phyloP scores from a whole-genome alignment of 1,140 invertebrate genomes.

The Procambarus virginalis region DNA sequence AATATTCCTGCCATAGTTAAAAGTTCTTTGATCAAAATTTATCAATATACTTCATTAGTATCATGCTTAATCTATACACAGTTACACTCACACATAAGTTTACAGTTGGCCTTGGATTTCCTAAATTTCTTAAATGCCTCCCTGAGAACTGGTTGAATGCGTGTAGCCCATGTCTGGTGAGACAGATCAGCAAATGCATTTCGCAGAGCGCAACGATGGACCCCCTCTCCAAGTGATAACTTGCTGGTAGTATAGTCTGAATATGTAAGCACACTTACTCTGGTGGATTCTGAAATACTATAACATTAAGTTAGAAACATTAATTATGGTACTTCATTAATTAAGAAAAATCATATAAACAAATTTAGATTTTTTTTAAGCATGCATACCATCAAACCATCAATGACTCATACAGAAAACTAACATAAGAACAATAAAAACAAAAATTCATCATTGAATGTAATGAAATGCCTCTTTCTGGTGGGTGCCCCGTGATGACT shows the following conservation, averaged over 20 bases:
- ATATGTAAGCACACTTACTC: constrained; percentile 58
- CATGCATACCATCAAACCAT: too few species aligned
- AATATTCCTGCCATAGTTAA: too few species aligned
- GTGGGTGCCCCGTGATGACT: too few species aligned
- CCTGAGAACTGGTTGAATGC: constrained; percentile 60
- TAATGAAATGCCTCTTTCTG: too few species aligned
- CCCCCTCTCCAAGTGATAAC: constrained; percentile 53
- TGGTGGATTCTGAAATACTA: constrained; percentile 57
- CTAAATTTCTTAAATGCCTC: constrained; percentile 67
- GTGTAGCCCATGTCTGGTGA: constrained; percentile 63
- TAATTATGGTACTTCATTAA: not conserved
- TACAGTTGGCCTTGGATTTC: constrained; percentile 60
- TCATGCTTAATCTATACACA: too few species aligned
- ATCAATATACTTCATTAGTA: too few species aligned
- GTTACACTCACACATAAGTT: constrained; percentile 59
- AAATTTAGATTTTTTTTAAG: too few species aligned
- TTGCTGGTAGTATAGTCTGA: constrained; percentile 59
- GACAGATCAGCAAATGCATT: constrained; percentile 57
- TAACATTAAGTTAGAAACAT: not conserved
- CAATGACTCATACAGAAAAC: too few species aligned
- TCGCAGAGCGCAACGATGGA: constrained; percentile 60
- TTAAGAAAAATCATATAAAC: too few species aligned
- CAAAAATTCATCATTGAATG: too few species aligned
- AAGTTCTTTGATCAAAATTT: too few species aligned
- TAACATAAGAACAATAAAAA: too few species aligned